A percentile compares a stretch with the other conserved stretches of the same genome.
These are phyloP conservation scores for Ptilodon capucinus DNA, from an alignment of 2,888 invertebrate species.

Conservation along the genomic window DNA sequence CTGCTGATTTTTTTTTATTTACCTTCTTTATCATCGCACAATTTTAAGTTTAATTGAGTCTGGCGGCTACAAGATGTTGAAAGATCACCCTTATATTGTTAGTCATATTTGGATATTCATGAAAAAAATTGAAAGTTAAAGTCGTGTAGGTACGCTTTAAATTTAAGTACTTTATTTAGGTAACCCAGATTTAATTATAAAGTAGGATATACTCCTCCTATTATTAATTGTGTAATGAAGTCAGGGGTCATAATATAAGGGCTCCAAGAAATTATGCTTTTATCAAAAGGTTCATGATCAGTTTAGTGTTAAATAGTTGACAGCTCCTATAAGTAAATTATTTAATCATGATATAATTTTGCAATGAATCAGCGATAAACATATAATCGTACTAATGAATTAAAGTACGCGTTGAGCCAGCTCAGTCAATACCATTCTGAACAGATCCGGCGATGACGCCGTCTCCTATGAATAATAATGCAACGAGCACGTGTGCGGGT, in stretches of 20 bases:
- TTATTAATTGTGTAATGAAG: no score
- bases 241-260: no score
- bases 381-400: conserved; percentile 10
- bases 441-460: conserved; percentile 38
- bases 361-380: conserved; percentile 11
- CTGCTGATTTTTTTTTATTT: conserved; percentile 14
- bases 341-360: neutral
- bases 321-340: no score
- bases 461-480: conserved; percentile 62
- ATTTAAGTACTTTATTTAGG: no score
- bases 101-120: no score
- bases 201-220: no score
- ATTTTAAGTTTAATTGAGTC: neutral
- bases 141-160: no score
- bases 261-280: no score
- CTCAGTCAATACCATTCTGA: conserved; percentile 29
- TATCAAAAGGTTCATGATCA: no score
- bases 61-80: neutral
- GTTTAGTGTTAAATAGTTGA: no score
- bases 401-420: conserved; percentile 9
- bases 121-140: no score
- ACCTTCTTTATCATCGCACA: conserved; percentile 4
- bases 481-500: conserved; percentile 40
- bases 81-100: neutral
- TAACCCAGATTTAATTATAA: no score